A percentile compares a stretch with the other conserved stretches of the same genome.
Evolutionary conservation across 2,888 invertebrate genomes (phyloP).

Genomic region (Luffia ferchaultella): DNA sequence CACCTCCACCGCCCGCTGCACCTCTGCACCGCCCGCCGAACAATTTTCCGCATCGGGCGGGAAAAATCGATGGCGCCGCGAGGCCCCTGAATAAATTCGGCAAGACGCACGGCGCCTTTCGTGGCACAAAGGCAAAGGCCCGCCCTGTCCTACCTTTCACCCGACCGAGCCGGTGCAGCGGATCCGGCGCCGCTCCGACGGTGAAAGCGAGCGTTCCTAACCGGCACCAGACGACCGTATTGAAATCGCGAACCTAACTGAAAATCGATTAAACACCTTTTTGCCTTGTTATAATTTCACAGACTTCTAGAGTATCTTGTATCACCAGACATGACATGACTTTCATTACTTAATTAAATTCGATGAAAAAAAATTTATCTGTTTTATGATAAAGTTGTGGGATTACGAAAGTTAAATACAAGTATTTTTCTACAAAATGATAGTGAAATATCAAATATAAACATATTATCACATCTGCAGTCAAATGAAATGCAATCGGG

Average conservation of each 20-base stretch:
- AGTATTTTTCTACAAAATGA: no score
- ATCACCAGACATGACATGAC: no score
- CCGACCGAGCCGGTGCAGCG: background rate
- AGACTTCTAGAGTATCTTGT: no score
- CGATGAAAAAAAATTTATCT: no score
- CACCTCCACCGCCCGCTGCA: slow-evolving; percentile 21
- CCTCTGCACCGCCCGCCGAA: slow-evolving; percentile 56
- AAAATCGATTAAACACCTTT: background rate
- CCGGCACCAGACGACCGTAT: background rate
- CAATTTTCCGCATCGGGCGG: slow-evolving; percentile 66
- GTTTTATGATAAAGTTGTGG: no score
- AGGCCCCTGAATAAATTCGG: slow-evolving; percentile 62
- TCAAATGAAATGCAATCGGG: no score
- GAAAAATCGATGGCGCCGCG: slow-evolving; percentile 68
- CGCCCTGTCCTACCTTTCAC: slow-evolving; percentile 3
- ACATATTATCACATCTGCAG: no score
- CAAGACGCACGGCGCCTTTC: slow-evolving; percentile 57
- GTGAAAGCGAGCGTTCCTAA: background rate
- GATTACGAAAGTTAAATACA: no score
- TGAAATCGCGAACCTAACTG: background rate
- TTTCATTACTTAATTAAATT: no score
- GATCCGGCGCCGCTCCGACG: background rate
- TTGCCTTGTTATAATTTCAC: no score
- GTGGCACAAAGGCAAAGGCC: slow-evolving; percentile 3
- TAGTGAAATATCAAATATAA: no score